Base-by-base conservation (phyloP, 2,797 vertebrate species). In the Jordanella pulchra region DNA sequence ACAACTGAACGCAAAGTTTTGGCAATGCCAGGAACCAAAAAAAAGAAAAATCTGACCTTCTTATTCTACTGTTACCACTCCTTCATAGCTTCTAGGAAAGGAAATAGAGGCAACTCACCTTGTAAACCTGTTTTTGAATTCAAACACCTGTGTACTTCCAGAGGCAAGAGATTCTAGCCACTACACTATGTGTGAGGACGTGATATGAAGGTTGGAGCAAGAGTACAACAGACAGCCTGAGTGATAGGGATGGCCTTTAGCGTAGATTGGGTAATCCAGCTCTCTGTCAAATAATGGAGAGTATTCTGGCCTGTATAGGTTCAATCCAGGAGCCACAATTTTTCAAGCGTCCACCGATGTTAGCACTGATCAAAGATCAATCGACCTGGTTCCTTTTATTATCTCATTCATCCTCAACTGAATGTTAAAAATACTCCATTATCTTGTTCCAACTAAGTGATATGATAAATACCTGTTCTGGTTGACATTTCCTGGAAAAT, bases 171-270 rank as follows among this genome's bases (percentile, higher is more conserved):
- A 71, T 74, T 81, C 81, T 87, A 61, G 87, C 83, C 80, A 85
- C 76, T 80, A 73, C 78, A 82, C 76, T 79, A 80, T 85, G 78
- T 83, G 84, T 14, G 39, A 45, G 81, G 77, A 88, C 78, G 71
- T 89, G 88, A 91, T 84, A 82, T 84, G 89, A 86, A 87, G 77
- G 83, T 73, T 83, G 83, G 90, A 85, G 82, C 74, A 72, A 76
- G 82, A 80, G 71, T 75, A 81, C 27, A 39, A 78, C 75, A 84
- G 86, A 84, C 87, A 87, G 83, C 81, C 76, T 79, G 88, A 92
- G 83, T 86, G 89, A 91, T 90, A 83, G 87, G 66, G 69, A 73
- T 92, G 91, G 87, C 89, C 91, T 92, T 92, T 90, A 81, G 76
- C 83, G 89, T 84, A 53, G 84, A 90, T 68, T 56, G 84, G 89